Conservation (phyloP, 1,140 invertebrate species). For the Lanistes nyassanus region DNA sequence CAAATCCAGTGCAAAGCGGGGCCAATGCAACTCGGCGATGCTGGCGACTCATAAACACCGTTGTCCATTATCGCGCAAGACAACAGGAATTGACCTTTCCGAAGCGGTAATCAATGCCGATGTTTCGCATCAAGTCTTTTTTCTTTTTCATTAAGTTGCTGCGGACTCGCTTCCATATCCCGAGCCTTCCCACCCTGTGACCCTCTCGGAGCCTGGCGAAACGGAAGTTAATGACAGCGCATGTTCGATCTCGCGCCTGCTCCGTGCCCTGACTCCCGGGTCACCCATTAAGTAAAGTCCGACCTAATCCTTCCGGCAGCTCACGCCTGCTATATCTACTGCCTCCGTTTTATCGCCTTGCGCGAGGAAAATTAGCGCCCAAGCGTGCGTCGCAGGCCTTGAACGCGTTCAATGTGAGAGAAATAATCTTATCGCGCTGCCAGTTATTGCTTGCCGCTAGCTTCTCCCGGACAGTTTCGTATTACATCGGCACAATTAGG, state of each 20-base stretch:
- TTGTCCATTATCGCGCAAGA: too few species aligned
- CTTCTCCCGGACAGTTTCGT: conserved; percentile 11
- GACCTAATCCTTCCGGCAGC: conserved; percentile 12
- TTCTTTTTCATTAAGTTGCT: too few species aligned
- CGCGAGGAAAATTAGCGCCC: conserved; percentile 8
- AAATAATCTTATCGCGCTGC: conserved; percentile 16
- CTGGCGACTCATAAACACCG: too few species aligned
- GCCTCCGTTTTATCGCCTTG: conserved; percentile 12
- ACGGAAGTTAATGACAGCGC: conserved; percentile 23
- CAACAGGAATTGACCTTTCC: too few species aligned
- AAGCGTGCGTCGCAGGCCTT: not conserved
- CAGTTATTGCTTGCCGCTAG: conserved; percentile 13
- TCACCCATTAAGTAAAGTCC: conserved; percentile 1
- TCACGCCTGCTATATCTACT: conserved; percentile 16
- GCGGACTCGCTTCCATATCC: not conserved
- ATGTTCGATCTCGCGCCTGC: not conserved
- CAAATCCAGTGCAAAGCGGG: too few species aligned
- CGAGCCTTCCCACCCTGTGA: not conserved
- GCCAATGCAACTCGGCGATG: too few species aligned
- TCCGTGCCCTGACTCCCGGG: not conserved
- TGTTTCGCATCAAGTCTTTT: too few species aligned
- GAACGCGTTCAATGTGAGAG: not conserved
- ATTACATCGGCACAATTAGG: conserved; percentile 26
- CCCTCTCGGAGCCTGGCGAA: not conserved
- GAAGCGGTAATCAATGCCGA: too few species aligned